Evolutionary conservation across 2,888 invertebrate species (phyloP).

Genomic region (Nebria salina): DNA sequence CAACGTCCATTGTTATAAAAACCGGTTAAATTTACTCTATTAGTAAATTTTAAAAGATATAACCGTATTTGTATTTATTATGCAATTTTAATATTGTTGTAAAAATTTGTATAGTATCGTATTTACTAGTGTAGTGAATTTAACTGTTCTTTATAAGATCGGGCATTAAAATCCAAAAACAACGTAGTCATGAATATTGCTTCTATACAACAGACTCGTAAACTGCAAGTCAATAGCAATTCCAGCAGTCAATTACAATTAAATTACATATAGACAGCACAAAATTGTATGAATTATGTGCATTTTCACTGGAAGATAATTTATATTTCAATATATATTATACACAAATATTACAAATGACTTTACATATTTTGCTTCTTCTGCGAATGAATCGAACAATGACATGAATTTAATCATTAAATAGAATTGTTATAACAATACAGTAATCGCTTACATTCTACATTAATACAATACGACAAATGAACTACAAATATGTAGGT

Average conservation of each 20-base stretch:
- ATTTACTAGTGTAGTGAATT: no score
- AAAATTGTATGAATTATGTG: conserved; percentile 27
- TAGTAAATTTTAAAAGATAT: no score
- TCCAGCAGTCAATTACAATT: conserved; percentile 39
- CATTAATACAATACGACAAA: neutral
- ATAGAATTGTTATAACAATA: neutral
- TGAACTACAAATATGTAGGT: neutral
- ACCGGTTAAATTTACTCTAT: no score
- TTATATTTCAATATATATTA: conserved; percentile 27
- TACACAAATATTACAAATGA: conserved; percentile 17
- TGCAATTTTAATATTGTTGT: no score
- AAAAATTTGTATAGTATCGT: no score
- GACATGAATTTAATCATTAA: neutral
- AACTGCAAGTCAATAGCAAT: conserved; percentile 15
- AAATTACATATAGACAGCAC: conserved; percentile 29
- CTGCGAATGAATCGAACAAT: neutral
- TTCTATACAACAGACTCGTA: neutral
- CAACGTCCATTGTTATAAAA: no score
- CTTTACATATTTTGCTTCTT: neutral
- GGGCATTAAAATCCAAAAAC: neutral
- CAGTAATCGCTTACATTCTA: neutral
- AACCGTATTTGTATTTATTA: no score
- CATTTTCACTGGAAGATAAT: conserved; percentile 16
- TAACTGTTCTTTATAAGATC: no score
- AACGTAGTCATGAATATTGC: neutral